These are phyloP conservation scores for Cydia splendana DNA, from an alignment of 1,140 invertebrate species.

Conservation along the genomic window DNA sequence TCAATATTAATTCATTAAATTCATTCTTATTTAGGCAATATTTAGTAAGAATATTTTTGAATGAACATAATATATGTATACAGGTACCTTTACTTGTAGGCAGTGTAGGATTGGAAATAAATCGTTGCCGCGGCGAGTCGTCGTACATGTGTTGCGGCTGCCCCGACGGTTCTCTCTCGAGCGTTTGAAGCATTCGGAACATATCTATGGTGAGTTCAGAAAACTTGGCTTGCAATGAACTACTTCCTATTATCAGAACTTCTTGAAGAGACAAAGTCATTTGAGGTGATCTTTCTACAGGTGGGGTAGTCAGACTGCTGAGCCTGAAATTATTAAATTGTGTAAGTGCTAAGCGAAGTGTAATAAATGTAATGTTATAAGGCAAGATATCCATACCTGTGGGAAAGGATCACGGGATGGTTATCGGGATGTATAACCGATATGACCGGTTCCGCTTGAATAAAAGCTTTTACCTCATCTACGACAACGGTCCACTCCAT, in stretches of 20 bases:
- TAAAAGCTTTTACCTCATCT: constrained; percentile 96
- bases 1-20: no score
- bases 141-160: constrained; percentile 91
- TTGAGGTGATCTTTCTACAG: constrained; percentile 90
- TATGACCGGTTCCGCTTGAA: constrained; percentile 94
- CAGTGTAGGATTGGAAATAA: constrained; percentile 72
- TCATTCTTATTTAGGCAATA: no score
- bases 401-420: constrained; percentile 87
- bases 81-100: constrained; percentile 50
- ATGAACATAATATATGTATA: neutral
- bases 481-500: constrained; percentile 97
- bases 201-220: constrained; percentile 98
- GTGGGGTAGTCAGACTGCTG: constrained; percentile 91
- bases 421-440: constrained; percentile 92
- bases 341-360: neutral
- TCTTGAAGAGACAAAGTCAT: constrained; percentile 95
- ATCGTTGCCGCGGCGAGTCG: constrained; percentile 91
- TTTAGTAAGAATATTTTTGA: neutral
- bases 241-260: constrained; percentile 96
- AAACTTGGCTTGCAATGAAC: constrained; percentile 97
- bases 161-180: constrained; percentile 95
- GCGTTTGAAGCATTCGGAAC: constrained; percentile 97
- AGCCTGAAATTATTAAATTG: constrained; percentile 80
- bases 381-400: constrained; percentile 81
- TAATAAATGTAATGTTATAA: neutral